These are phyloP conservation scores for Trochalopteron elliotii DNA, from an alignment of 2,113 vertebrate species.

Conservation along the genomic window DNA sequence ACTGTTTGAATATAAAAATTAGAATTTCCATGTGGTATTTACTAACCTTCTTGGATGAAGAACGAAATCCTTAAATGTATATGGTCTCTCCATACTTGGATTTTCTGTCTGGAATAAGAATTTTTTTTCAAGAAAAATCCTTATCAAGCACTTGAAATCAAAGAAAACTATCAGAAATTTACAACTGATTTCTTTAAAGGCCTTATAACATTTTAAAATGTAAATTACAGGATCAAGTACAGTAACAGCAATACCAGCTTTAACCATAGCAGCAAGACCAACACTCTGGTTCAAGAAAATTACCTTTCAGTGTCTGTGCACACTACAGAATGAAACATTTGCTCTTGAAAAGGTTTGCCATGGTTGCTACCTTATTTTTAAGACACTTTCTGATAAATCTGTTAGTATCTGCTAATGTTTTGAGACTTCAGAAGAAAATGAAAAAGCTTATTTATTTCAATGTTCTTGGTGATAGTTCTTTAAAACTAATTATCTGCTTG, in stretches of 20 bases:
- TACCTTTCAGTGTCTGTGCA: neutral
- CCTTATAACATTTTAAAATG: neutral
- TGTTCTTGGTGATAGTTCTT: neutral
- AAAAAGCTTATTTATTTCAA: neutral
- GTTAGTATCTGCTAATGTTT: neutral
- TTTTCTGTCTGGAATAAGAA: conserved; percentile 91
- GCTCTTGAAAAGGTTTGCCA: neutral
- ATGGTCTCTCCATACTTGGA: conserved; percentile 90
- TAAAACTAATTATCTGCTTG: neutral
- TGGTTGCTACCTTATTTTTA: neutral
- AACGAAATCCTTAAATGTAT: conserved; percentile 97
- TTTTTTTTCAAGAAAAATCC: conserved; percentile 29
- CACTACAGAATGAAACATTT: neutral
- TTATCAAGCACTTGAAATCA: neutral
- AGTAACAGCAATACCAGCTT: neutral
- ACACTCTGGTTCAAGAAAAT: neutral
- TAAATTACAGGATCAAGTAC: neutral
- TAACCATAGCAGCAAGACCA: neutral
- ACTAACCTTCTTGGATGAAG: conserved; percentile 96
- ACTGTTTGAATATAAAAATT: neutral
- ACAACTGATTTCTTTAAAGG: neutral
- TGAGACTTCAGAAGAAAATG: neutral
- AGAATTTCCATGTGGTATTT: neutral
- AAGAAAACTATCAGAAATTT: neutral
- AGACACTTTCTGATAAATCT: neutral